phyloP scores from a whole-genome alignment of 2,797 vertebrate species.

The Chromis chromis region DNA sequence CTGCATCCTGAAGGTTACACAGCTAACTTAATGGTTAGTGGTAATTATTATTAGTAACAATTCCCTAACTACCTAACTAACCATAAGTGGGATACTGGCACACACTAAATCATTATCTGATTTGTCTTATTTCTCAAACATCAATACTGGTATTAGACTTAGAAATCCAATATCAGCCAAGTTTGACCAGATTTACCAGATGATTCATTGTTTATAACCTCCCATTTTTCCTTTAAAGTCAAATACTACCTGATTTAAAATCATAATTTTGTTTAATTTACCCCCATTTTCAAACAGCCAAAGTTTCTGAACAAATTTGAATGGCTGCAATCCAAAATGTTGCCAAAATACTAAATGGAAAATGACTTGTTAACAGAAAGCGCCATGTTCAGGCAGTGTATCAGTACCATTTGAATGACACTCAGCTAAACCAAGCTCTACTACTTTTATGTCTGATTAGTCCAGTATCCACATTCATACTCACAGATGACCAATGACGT shows the following conservation, averaged over 20 bases:
- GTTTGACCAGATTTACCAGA: background rate
- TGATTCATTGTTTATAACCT: background rate
- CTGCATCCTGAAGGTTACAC: too few species aligned
- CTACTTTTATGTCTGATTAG: background rate
- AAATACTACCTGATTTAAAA: background rate
- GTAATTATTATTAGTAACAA: too few species aligned
- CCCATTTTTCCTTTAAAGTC: background rate
- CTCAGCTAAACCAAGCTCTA: background rate
- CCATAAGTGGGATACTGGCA: background rate
- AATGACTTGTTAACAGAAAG: background rate
- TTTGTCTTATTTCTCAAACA: background rate
- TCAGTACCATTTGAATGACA: background rate
- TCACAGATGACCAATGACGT: background rate
- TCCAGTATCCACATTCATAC: background rate
- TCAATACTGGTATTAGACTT: background rate
- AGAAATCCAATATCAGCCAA: background rate
- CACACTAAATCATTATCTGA: background rate
- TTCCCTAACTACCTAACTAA: too few species aligned
- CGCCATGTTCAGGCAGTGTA: background rate
- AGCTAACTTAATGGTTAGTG: too few species aligned
- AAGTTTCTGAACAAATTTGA: background rate
- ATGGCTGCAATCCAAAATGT: background rate
- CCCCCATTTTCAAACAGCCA: background rate
- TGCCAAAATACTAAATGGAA: background rate
- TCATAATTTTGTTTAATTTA: background rate